These are phyloP conservation scores for Semicossyphus pulcher DNA, from an alignment of 2,113 vertebrate genomes.

Conservation along the genomic window DNA sequence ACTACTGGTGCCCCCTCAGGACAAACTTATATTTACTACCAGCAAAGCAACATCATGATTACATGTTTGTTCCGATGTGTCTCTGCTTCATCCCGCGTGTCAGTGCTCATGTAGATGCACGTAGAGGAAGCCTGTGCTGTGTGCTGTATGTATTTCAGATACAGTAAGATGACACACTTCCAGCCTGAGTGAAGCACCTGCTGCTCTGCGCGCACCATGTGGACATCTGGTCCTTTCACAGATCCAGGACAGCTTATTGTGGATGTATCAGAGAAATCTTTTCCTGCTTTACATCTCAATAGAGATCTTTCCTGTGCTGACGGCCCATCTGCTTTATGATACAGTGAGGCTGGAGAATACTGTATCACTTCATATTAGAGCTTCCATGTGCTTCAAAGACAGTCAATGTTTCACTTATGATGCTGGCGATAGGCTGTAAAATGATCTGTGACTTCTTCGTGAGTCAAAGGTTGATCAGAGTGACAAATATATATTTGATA, in stretches of 20 bases:
- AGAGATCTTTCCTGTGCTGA: slow-evolving; percentile 10
- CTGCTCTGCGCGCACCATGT: slow-evolving; percentile 8
- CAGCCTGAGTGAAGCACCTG: slow-evolving; percentile 43
- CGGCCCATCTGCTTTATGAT: slow-evolving; percentile 19
- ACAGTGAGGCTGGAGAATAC: background rate
- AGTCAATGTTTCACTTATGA: background rate
- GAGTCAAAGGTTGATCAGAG: background rate
- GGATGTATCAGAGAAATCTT: slow-evolving; percentile 17
- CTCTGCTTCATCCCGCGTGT: too few relatives aligned
- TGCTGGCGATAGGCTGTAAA: background rate
- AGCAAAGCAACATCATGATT: too few relatives aligned
- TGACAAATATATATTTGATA: too few relatives aligned
- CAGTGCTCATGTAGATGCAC: too few relatives aligned
- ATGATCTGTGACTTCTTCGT: background rate
- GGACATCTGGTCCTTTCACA: slow-evolving; percentile 55
- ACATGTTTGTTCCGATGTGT: too few relatives aligned
- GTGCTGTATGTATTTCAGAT: background rate
- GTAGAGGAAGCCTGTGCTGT: too few relatives aligned
- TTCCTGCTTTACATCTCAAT: slow-evolving; percentile 44
- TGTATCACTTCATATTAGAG: too few relatives aligned
- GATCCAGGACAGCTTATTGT: slow-evolving; percentile 48
- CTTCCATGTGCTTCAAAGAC: background rate
- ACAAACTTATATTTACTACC: too few relatives aligned
- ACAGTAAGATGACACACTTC: slow-evolving; percentile 32
- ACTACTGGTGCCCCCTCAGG: too few relatives aligned